Evolutionary conservation across 1,140 invertebrate species (phyloP).

Genomic region (Penaeus vannamei): DNA sequence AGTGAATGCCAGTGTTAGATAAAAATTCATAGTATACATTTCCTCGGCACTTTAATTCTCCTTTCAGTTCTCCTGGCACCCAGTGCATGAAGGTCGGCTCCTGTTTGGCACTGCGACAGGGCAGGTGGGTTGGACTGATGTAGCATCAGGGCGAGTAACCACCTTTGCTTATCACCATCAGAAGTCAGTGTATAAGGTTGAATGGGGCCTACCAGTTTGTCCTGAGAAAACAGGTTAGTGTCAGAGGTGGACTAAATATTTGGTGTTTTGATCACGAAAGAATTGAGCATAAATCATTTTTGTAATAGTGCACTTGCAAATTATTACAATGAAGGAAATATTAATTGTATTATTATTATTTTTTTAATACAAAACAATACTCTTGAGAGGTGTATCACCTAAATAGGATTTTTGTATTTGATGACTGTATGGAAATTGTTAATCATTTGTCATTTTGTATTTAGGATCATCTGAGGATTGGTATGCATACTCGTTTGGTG

Average conservation of each 20-base stretch:
- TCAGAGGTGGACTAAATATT: too few relatives aligned
- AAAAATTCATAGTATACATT: not conserved
- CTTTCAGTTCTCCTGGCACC: conserved; percentile 59
- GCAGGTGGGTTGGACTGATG: conserved; percentile 61
- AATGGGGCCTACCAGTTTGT: conserved; percentile 60
- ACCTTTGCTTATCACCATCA: conserved; percentile 65
- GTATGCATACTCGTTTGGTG: conserved; percentile 66
- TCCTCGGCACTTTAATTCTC: not conserved
- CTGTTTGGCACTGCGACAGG: conserved; percentile 63
- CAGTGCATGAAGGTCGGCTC: conserved; percentile 56
- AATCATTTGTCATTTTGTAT: not conserved
- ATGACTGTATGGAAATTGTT: not conserved
- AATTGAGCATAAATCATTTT: too few relatives aligned
- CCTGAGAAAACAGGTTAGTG: conserved; percentile 38
- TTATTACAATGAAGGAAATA: too few relatives aligned
- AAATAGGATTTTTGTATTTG: not conserved
- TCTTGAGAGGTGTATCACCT: too few relatives aligned
- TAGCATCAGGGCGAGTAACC: conserved; percentile 39
- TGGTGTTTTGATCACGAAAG: too few relatives aligned
- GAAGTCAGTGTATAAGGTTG: conserved; percentile 64
- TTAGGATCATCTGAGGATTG: conserved; percentile 40
- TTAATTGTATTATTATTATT: too few relatives aligned
- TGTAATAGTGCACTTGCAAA: too few relatives aligned
- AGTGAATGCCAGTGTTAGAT: too few relatives aligned
- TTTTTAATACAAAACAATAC: too few relatives aligned